These are phyloP conservation scores for Drosophila pruinosa DNA, from an alignment of 1,140 invertebrate species.

Conservation along the genomic window DNA sequence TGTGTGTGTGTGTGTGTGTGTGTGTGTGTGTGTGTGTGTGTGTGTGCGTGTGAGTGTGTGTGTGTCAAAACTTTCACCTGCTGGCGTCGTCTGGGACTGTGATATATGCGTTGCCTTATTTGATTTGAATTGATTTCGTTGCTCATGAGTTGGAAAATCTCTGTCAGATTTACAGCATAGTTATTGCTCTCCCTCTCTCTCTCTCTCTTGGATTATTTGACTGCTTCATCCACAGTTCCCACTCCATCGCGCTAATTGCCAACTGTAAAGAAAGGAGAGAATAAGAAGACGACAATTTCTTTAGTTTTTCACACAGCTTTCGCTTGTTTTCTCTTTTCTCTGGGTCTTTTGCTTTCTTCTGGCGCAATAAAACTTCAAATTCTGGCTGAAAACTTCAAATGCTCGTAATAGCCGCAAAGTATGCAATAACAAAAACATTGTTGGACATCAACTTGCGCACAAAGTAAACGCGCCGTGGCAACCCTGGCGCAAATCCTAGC, in stretches of 20 bases:
- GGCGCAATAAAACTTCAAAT: slow-evolving; percentile 63
- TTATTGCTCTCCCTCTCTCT: not conserved
- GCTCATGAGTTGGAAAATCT: slow-evolving; percentile 53
- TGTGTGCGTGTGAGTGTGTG: slow-evolving; percentile 10
- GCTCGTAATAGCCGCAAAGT: slow-evolving; percentile 66
- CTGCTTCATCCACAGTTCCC: not conserved
- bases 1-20: not conserved
- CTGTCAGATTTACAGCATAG: slow-evolving; percentile 31
- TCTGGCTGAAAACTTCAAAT: slow-evolving; percentile 46
- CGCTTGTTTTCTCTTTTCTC: not conserved
- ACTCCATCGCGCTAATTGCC: slow-evolving; percentile 16
- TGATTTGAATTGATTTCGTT: slow-evolving; percentile 64
- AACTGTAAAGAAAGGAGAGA: slow-evolving; percentile 10
- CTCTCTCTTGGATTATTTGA: not conserved
- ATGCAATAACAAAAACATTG: slow-evolving; percentile 55
- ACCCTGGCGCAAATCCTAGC: slow-evolving; percentile 32
- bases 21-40: not conserved
- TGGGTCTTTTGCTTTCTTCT: slow-evolving; percentile 1
- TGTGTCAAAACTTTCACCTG: slow-evolving; percentile 47
- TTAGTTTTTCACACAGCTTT: slow-evolving; percentile 5
- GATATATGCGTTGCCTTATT: slow-evolving; percentile 53
- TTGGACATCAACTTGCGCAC: slow-evolving; percentile 28
- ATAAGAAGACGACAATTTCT: not conserved
- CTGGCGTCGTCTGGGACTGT: slow-evolving; percentile 5
- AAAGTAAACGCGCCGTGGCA: slow-evolving; percentile 35